phyloP scores from a whole-genome alignment of 2,797 vertebrate species.

The Argyrosomus regius region DNA sequence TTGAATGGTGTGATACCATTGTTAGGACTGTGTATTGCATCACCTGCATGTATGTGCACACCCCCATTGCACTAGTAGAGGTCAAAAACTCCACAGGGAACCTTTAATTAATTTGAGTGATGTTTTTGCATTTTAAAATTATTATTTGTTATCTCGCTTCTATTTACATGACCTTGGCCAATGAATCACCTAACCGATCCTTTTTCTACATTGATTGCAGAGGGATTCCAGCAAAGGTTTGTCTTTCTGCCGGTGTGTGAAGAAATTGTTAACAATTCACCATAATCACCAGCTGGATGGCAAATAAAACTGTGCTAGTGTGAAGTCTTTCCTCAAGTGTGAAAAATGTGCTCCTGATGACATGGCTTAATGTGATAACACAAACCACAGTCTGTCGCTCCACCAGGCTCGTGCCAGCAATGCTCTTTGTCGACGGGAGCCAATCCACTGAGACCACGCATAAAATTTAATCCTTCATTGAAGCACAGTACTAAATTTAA shows the following conservation, averaged over 20 bases:
- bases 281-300: slow-evolving; percentile 61
- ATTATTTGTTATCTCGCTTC: not conserved
- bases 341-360: slow-evolving; percentile 55
- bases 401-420: slow-evolving; percentile 8
- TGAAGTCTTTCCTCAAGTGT: slow-evolving; percentile 47
- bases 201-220: slow-evolving; percentile 20
- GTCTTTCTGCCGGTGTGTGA: slow-evolving; percentile 44
- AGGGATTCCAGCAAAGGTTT: slow-evolving; percentile 43
- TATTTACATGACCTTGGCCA: slow-evolving; percentile 31
- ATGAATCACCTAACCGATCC: slow-evolving; percentile 25
- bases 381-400: slow-evolving; percentile 40
- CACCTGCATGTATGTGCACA: not conserved
- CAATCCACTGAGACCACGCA: slow-evolving; percentile 21
- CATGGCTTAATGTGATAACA: slow-evolving; percentile 49
- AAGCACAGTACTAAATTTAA: slow-evolving; percentile 24
- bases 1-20: not conserved
- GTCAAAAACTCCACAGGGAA: slow-evolving; percentile 5
- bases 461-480: slow-evolving; percentile 28
- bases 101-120: not conserved
- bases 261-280: slow-evolving; percentile 49
- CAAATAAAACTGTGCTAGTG: slow-evolving; percentile 49
- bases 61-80: not conserved
- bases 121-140: slow-evolving; percentile 1
- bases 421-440: slow-evolving; percentile 26
- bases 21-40: not conserved